These are phyloP conservation scores for Urocitellus parryii DNA, from an alignment of 2,113 vertebrate species.

Conservation along the genomic window DNA sequence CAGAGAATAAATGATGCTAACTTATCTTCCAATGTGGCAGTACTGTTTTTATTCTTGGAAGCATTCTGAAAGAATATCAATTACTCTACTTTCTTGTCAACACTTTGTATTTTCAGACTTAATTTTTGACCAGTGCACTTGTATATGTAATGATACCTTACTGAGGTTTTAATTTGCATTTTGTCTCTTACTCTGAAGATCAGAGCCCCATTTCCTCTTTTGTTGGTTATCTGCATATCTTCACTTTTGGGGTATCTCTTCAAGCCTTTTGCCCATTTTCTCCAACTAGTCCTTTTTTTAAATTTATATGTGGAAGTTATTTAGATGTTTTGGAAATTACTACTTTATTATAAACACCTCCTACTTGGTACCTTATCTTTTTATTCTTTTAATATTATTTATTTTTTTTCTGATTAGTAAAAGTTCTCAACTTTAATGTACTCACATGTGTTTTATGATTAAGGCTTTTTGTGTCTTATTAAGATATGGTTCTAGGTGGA, in stretches of 20 bases:
- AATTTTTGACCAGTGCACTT: background rate
- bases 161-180: background rate
- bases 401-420: background rate
- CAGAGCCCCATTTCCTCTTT: background rate
- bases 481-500: background rate
- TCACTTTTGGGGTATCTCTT: background rate
- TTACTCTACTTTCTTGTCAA: too few species aligned
- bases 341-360: background rate
- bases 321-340: background rate
- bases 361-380: background rate
- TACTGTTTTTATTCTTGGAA: too few species aligned
- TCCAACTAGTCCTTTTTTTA: background rate
- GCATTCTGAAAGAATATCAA: too few species aligned
- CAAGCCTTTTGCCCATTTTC: background rate
- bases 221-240: background rate
- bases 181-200: background rate
- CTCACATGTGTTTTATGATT: background rate
- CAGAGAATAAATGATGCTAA: too few species aligned
- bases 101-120: background rate
- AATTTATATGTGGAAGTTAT: background rate
- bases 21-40: fast-evolving
- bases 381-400: background rate
- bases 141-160: background rate
- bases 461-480: background rate
- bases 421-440: background rate